Evolutionary conservation across 2,113 vertebrate species (phyloP), one percentile per base, ranked within the genome.

Genomic region (Prinia subflava): DNA sequence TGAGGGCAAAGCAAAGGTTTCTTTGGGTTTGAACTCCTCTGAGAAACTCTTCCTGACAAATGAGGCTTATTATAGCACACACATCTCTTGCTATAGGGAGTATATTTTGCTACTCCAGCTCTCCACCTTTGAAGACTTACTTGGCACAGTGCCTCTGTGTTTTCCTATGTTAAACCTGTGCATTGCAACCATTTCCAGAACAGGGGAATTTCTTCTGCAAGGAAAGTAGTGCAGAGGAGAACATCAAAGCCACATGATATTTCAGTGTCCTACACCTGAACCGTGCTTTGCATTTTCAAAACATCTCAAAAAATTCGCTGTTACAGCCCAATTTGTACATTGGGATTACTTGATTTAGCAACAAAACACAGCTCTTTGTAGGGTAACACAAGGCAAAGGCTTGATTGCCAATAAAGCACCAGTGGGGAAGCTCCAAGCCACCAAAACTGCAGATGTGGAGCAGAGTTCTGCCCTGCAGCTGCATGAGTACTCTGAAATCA

Each of bases 311-410:
- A 65, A 35, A 50, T 6, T 39, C 28, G 4, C 42, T 2, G 2
- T 31, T 14, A 53, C 15, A 59, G 49, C 19, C 30, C 6, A 18
- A 49, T 63, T 33, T n/a, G 23, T 24, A 41, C 4, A 47, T 4
- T 0, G 0, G 5, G 24, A 49, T 44, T n/a, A 28, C 9, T 33
- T 2, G 0, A 63, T 41, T 78, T 65, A 63, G 70, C 2, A 70
- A 28, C 64, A 60, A 53, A 57, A 10, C 15, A 15, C 1, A 5
- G 35, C 25, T 77, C 28, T 50, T 79, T 21, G 25, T 12, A 17
- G 22, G 25, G 46, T 22, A 68, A 79, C 41, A 28, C 23, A 78
- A 70, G 70, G 39, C 28, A 52, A 65, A 63, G 2, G 39, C 21
- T 46, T 20, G 39, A 35, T 0, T 80, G 59, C 42, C 44, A 42